Conservation (phyloP, 2,113 vertebrate species). For the Ardeotis arabs region DNA sequence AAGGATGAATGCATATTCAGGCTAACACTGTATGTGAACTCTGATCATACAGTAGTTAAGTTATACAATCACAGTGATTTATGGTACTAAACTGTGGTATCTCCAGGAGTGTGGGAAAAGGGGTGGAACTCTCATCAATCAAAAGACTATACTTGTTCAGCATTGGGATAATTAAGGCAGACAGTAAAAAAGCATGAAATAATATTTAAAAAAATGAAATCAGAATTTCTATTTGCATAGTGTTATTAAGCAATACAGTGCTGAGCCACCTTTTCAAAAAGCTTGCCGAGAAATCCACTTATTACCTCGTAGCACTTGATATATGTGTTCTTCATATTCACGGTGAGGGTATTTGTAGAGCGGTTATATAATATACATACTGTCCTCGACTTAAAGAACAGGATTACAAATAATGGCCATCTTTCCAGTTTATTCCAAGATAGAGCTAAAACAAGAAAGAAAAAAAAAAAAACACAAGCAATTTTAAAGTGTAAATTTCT, state of each 20-base stretch:
- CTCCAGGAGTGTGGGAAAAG: constrained; percentile 58
- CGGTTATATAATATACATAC: not conserved
- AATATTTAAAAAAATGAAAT: constrained; percentile 54
- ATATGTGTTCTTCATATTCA: not conserved
- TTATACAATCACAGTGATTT: constrained; percentile 67
- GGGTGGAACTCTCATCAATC: constrained; percentile 72
- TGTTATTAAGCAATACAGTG: constrained; percentile 21
- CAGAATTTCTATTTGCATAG: constrained; percentile 55
- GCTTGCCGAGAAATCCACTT: constrained; percentile 30
- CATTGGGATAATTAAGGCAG: constrained; percentile 64
- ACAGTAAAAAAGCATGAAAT: constrained; percentile 55
- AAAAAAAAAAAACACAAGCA: not conserved
- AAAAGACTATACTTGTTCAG: constrained; percentile 52
- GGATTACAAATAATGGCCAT: not conserved
- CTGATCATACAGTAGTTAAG: constrained; percentile 65
- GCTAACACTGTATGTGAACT: constrained; percentile 58
- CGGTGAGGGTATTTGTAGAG: not conserved
- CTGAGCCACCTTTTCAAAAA: constrained; percentile 39
- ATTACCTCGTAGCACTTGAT: not conserved
- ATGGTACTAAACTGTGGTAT: constrained; percentile 67
- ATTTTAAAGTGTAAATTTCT: not conserved
- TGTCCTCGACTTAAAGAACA: not conserved
- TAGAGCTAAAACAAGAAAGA: not conserved
- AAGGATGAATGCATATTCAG: constrained; percentile 41
- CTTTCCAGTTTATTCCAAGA: not conserved